Evolutionary conservation across 1,140 invertebrate genomes (phyloP).

Genomic region (Pemphigus obesinymphae): DNA sequence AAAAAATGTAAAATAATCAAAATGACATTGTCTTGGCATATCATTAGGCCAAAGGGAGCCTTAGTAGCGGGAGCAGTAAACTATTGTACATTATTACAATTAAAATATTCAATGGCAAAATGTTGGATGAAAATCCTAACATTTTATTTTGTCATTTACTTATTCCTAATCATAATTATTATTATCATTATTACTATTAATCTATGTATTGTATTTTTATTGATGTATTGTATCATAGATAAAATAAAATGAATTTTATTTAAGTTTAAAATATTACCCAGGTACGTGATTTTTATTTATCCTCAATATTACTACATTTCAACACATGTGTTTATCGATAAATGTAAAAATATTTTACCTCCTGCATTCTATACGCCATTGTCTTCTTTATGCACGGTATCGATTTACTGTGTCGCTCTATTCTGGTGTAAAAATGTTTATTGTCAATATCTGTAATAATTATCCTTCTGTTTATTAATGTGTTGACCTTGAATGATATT

Average conservation of each 20-base stretch:
- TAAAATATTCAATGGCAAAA: constrained; percentile 5
- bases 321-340: too few relatives aligned
- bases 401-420: background rate
- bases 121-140: background rate
- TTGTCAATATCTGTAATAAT: background rate
- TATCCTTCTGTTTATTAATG: background rate
- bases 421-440: background rate
- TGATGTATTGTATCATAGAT: constrained; percentile 1
- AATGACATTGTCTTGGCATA: constrained; percentile 40
- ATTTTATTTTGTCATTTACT: background rate
- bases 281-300: too few relatives aligned
- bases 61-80: constrained; percentile 39
- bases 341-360: too few relatives aligned
- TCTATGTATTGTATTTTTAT: too few relatives aligned
- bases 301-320: too few relatives aligned
- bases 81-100: constrained; percentile 14
- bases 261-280: background rate
- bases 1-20: constrained; percentile 21
- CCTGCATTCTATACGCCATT: background rate
- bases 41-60: constrained; percentile 40
- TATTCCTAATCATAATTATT: constrained; percentile 31
- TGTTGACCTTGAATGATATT: background rate
- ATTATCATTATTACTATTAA: constrained; percentile 19
- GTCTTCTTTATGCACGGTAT: background rate
- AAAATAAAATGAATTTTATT: background rate